A percentile compares a stretch with the other conserved stretches of the same genome.
phyloP scores from a whole-genome alignment of 2,888 invertebrate genomes.

The Seira ritae region DNA sequence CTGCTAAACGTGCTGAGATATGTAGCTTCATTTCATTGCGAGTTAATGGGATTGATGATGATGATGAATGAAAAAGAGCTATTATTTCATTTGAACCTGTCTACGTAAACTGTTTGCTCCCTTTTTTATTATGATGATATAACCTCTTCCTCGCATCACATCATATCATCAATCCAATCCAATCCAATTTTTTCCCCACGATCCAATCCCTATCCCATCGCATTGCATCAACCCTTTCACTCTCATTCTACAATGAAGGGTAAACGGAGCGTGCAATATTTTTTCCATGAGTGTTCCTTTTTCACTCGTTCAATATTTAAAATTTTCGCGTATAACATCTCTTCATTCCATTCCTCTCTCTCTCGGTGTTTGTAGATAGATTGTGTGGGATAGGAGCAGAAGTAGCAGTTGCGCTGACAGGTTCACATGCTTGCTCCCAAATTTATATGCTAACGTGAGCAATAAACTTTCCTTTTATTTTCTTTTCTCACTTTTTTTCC shows the following conservation, averaged over 20 bases:
- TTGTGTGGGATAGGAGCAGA: background rate
- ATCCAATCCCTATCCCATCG: background rate
- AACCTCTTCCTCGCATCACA: constrained; percentile 11
- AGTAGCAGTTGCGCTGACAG: constrained; percentile 44
- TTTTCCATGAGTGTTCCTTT: background rate
- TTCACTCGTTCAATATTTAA: constrained; percentile 10
- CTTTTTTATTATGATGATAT: constrained; percentile 18
- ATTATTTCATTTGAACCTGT: constrained; percentile 29
- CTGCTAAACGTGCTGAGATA: too few species aligned
- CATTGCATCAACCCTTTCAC: too few species aligned
- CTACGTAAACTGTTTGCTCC: constrained; percentile 1
- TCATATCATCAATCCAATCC: constrained; percentile 10
- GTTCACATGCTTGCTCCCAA: constrained; percentile 41
- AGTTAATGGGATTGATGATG: too few species aligned
- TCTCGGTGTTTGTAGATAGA: too few species aligned
- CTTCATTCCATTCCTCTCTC: background rate
- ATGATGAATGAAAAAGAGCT: background rate
- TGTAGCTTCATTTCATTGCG: too few species aligned
- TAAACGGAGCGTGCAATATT: constrained; percentile 4
- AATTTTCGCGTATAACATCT: background rate
- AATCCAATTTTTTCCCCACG: background rate
- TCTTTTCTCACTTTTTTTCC: constrained; percentile 16
- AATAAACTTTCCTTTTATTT: constrained; percentile 47
- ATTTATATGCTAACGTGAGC: constrained; percentile 57
- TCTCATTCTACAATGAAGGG: background rate